Evolutionary conservation across 2,888 invertebrate genomes (phyloP), one percentile per base, ranked within the genome.

Genomic region (Ptycholaimellus sp.): DNA sequence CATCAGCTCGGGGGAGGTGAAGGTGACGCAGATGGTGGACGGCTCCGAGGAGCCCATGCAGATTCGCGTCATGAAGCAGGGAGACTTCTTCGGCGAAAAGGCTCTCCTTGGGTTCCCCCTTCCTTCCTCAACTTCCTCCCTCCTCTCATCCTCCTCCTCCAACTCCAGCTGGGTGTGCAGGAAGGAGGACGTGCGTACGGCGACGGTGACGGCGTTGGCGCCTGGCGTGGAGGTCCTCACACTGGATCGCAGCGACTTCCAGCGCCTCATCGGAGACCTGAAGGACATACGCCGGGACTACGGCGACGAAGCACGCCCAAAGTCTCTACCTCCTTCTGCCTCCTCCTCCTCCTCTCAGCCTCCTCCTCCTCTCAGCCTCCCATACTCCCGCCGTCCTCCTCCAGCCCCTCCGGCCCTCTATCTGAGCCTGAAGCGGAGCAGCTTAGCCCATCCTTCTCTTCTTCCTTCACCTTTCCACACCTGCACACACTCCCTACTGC

Each of bases 61-160:
- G 14, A 72, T 82, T 18, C 72, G 75, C 7, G 65, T 68, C 9
- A 66, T 80, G 18, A 68, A 68, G 21, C 70, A 73, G 29, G 82
- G 82, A 0, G 72, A 79, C 42, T 83, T 75, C 59, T 83, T 83
- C 58, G 83, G 83, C 0, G 82, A 83, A 54, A 73, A 77, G 53
- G 83, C 83, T 0, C 64, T 83, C 23, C 62, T 79, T 35, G 73
- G 76, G 55, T 43, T 37, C 5, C 27, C n/a, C 28, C 17, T 11
- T 31, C n/a, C 17, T 7, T 35, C 17, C 7, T 31, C n/a, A 16
- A 21, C 5, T 25, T 25, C 25, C 25, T 7, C 25, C 25, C 25
- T 29, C 16, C n/a, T 29, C 16, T 29, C 13, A 29, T 9, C 6
- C 6, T 13, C 25, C 6, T 9, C 25, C 13, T 25, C 7, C 7